Conservation (phyloP, 2,113 vertebrate species). For the Trinectes maculatus region DNA sequence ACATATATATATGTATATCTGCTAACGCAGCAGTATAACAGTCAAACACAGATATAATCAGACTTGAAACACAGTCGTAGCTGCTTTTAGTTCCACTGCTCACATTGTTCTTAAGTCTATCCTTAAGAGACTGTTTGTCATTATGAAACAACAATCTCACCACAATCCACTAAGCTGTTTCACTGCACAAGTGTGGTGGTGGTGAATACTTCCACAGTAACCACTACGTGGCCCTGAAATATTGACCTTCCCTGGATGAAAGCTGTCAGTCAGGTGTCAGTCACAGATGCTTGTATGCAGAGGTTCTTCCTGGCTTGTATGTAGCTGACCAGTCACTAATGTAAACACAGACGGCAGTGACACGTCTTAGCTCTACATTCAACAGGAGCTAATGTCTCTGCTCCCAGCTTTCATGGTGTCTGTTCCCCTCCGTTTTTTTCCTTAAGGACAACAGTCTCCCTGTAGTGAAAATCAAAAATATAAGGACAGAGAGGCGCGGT, state of each 20-base stretch:
- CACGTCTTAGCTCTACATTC: background rate
- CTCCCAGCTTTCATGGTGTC: background rate
- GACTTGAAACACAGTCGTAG: no score
- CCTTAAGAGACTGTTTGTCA: background rate
- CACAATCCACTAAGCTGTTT: background rate
- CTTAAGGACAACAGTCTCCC: background rate
- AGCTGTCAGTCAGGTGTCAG: background rate
- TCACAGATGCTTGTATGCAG: background rate
- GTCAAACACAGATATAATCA: no score
- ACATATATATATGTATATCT: no score
- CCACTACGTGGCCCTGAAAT: conserved; percentile 11
- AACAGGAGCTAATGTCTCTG: background rate
- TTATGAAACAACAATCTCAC: background rate
- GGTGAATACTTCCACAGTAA: conserved; percentile 43
- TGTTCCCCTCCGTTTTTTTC: background rate
- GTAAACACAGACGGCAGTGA: conserved; percentile 2
- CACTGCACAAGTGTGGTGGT: background rate
- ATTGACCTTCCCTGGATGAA: background rate
- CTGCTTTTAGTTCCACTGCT: no score
- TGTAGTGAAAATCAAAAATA: conserved; percentile 20
- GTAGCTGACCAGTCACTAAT: background rate
- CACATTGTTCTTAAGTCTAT: no score
- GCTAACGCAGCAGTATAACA: conserved; percentile 23
- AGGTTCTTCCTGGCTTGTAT: background rate
- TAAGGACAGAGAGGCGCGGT: background rate